These are phyloP conservation scores for Thera obeliscata DNA, from an alignment of 2,888 invertebrate genomes.

Conservation along the genomic window DNA sequence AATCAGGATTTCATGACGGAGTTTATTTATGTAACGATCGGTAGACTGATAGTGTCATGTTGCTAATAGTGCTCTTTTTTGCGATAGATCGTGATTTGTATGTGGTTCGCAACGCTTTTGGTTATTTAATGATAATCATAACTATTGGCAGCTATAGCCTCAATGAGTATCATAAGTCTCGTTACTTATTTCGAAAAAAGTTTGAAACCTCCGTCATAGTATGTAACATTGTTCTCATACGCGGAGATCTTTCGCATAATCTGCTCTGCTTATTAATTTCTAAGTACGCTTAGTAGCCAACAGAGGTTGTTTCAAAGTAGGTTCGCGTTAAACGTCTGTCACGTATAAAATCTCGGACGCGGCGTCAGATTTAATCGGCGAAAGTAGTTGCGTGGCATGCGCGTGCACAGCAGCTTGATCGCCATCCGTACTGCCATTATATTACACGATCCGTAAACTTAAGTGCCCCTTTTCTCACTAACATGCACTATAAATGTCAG, in stretches of 20 bases:
- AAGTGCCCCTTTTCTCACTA: slow-evolving; percentile 50
- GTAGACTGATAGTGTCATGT: background rate
- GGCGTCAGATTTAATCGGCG: slow-evolving; percentile 73
- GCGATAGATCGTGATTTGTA: background rate
- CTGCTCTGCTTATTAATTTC: slow-evolving; percentile 1
- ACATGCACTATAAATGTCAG: slow-evolving; percentile 51
- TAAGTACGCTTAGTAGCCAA: slow-evolving; percentile 34
- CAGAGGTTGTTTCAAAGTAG: slow-evolving; percentile 55
- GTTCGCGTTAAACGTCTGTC: slow-evolving; percentile 61
- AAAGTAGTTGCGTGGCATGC: slow-evolving; percentile 76
- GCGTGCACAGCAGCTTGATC: slow-evolving; percentile 66
- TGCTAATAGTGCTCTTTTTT: background rate
- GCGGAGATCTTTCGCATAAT: background rate
- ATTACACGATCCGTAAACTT: slow-evolving; percentile 45
- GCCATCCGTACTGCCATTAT: slow-evolving; percentile 50
- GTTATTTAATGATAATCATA: background rate
- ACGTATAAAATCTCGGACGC: slow-evolving; percentile 62
- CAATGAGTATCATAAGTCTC: background rate
- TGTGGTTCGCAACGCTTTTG: background rate
- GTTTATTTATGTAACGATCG: slow-evolving; percentile 22
- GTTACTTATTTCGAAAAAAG: background rate
- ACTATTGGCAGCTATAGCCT: too few species aligned
- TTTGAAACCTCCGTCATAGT: background rate
- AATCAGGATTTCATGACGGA: slow-evolving; percentile 52
- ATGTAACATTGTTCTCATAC: background rate